phyloP scores from a whole-genome alignment of 2,113 vertebrate genomes.

The Lepus americanus region DNA sequence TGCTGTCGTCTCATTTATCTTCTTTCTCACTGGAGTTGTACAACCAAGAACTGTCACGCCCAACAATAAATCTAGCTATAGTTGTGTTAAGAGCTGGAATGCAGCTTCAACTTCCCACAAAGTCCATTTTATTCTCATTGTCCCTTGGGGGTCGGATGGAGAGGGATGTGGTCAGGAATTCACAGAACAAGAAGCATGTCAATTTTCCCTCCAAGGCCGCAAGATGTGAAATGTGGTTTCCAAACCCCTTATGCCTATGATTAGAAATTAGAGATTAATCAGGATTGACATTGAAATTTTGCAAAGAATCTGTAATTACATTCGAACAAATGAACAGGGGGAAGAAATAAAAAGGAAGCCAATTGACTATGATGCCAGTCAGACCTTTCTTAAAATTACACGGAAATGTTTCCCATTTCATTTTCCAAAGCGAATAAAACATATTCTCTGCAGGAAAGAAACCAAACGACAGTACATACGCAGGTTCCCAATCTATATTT shows the following conservation, averaged over 20 bases:
- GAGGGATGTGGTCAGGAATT: constrained; percentile 77
- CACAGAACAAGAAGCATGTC: constrained; percentile 76
- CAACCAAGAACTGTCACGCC: constrained; percentile 70
- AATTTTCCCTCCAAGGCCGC: constrained; percentile 80
- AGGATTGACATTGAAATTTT: constrained; percentile 88
- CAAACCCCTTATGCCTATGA: constrained; percentile 85
- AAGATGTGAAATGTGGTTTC: constrained; percentile 84
- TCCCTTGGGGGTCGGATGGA: constrained; percentile 55
- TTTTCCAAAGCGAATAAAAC: constrained; percentile 86
- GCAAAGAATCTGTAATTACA: constrained; percentile 88
- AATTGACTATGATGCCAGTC: constrained; percentile 86
- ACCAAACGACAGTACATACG: constrained; percentile 79
- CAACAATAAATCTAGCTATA: constrained; percentile 84
- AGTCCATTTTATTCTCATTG: constrained; percentile 65
- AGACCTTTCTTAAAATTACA: constrained; percentile 85
- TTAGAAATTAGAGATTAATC: constrained; percentile 91
- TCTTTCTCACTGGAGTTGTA: constrained; percentile 78
- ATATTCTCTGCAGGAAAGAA: constrained; percentile 85
- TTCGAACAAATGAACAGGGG: constrained; percentile 84
- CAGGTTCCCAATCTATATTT: constrained; percentile 85
- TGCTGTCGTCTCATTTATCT: constrained; percentile 83
- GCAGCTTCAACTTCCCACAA: constrained; percentile 70
- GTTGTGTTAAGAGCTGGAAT: constrained; percentile 79
- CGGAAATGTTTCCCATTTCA: constrained; percentile 87
- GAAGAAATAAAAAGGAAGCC: constrained; percentile 79